Percentiles rank a stretch among this genome's conserved stretches.
phyloP scores from a whole-genome alignment of 2,113 vertebrate species.

The Salminus brasiliensis region DNA sequence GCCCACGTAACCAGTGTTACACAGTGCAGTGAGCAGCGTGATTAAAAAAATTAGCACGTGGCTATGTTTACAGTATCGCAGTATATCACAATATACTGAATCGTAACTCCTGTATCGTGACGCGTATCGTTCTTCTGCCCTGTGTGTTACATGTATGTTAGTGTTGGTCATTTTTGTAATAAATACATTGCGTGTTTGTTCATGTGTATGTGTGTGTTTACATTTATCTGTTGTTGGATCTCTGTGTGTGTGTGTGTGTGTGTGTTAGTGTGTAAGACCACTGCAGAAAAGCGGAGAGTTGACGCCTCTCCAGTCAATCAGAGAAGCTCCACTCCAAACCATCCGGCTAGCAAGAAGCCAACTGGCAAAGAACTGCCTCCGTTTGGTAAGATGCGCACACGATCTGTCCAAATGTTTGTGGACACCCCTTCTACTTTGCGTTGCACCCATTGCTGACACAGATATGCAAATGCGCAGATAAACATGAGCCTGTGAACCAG shows the following conservation, averaged over 20 bases:
- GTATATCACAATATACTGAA: neutral
- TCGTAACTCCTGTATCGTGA: neutral
- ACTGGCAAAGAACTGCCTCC: constrained; percentile 90
- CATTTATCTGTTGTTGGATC: neutral
- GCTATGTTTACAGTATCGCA: too few relatives aligned
- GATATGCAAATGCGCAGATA: too few relatives aligned
- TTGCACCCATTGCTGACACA: too few relatives aligned
- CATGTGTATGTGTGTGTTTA: neutral
- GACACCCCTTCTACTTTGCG: too few relatives aligned
- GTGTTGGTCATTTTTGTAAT: neutral
- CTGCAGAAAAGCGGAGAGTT: constrained; percentile 83
- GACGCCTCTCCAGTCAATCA: constrained; percentile 90
- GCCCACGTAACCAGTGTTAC: too few relatives aligned
- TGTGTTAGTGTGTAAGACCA: constrained; percentile 86
- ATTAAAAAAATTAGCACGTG: too few relatives aligned
- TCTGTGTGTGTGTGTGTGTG: neutral
- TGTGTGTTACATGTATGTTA: neutral
- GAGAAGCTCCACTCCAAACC: constrained; percentile 82
- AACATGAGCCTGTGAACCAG: too few relatives aligned
- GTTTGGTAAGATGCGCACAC: constrained; percentile 91
- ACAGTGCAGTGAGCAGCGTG: too few relatives aligned
- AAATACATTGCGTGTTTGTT: too few relatives aligned
- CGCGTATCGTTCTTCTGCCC: neutral
- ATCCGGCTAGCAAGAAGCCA: constrained; percentile 90
- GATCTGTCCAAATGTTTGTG: too few relatives aligned